Percentiles rank a stretch among this genome's conserved stretches.
These are phyloP conservation scores for Lobophora halterata DNA, from an alignment of 2,888 invertebrate species.

Conservation along the genomic window DNA sequence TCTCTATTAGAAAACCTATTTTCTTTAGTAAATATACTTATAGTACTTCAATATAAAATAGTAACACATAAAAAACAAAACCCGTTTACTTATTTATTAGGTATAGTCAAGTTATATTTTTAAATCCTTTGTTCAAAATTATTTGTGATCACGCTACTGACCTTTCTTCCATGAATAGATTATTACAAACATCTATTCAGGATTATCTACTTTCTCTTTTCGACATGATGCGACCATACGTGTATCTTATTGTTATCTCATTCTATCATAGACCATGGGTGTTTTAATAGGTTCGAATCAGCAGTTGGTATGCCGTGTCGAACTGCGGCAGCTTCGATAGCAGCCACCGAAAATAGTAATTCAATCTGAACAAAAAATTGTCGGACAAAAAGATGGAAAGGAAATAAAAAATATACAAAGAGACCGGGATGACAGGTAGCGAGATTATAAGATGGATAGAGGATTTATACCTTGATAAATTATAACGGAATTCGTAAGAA, in stretches of 20 bases:
- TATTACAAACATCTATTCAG: conserved; percentile 34
- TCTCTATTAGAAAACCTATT: neutral
- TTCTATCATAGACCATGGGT: conserved; percentile 28
- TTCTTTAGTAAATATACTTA: neutral
- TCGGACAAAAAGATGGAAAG: conserved; percentile 51
- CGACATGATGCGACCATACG: conserved; percentile 10
- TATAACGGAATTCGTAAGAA: no score
- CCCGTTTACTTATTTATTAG: neutral
- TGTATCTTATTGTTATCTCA: conserved; percentile 5
- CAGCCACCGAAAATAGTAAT: conserved; percentile 73
- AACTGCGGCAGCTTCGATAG: conserved; percentile 68
- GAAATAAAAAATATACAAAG: conserved; percentile 59
- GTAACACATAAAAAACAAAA: neutral
- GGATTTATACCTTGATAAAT: no score
- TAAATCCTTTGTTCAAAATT: conserved; percentile 26
- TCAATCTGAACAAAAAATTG: conserved; percentile 63
- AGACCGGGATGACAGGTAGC: conserved; percentile 74
- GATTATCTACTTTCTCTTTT: conserved; percentile 30
- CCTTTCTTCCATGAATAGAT: conserved; percentile 32
- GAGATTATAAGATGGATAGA: conserved; percentile 46
- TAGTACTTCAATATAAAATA: no score
- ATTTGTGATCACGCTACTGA: conserved; percentile 26
- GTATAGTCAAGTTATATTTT: conserved; percentile 14
- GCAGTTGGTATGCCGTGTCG: conserved; percentile 72
- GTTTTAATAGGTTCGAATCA: conserved; percentile 54